Evolutionary conservation across 2,888 invertebrate species (phyloP).

Genomic region (Drosophila diplacantha): DNA sequence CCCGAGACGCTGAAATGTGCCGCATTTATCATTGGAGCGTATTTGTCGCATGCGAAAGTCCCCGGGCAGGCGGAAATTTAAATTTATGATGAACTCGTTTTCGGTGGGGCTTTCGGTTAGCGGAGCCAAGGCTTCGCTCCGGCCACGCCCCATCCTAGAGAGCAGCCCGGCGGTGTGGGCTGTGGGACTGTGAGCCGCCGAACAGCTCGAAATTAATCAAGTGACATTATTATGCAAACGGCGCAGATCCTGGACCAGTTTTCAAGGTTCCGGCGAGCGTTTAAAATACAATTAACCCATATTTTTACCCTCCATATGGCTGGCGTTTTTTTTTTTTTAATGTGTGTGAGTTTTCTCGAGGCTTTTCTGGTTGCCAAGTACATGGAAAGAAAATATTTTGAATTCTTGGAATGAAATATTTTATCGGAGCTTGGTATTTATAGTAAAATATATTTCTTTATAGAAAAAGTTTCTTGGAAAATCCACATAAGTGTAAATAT

Average conservation of each 20-base stretch:
- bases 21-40: constrained; percentile 57
- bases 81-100: constrained; percentile 63
- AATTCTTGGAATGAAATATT: not conserved
- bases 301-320: constrained; percentile 11
- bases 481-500: no score
- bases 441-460: no score
- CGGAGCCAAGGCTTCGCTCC: constrained; percentile 10
- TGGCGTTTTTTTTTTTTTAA: not conserved
- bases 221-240: constrained; percentile 67
- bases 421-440: not conserved
- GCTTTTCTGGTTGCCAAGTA: constrained; percentile 5
- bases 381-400: not conserved
- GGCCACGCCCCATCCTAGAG: constrained; percentile 47
- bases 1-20: constrained; percentile 71
- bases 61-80: constrained; percentile 42
- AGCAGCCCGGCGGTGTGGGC: constrained; percentile 28
- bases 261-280: constrained; percentile 65
- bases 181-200: not conserved
- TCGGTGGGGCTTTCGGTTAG: constrained; percentile 5
- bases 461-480: no score
- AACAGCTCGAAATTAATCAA: constrained; percentile 62
- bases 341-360: constrained; percentile 29
- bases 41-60: constrained; percentile 68
- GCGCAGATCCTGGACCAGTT: constrained; percentile 59
- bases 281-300: constrained; percentile 70